Base-by-base conservation (phyloP, 92 coral and sea anemone genomes). In the Meandrina meandrites region DNA sequence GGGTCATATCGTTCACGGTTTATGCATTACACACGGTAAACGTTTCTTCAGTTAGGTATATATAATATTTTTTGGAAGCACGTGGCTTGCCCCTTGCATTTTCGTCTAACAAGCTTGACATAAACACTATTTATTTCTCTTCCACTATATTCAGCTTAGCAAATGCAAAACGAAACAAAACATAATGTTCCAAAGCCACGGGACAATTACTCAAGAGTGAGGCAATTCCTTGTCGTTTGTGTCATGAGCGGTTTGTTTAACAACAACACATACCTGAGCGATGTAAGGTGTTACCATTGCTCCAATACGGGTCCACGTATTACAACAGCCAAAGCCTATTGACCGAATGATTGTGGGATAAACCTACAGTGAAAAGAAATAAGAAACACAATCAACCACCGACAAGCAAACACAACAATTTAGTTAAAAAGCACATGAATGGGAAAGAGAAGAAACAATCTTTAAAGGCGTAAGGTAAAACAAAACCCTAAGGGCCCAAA, bases 261-360 rank as follows among this genome's bases (percentile, higher is more conserved):
- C 81, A 77, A 40, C 78, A 3, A 19, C 22, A 19, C 48, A 32
- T 57, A 85, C 93, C 93, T 90, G 93, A 37, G 93, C 93, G 81
- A 90, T 27, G 50, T 86, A 90, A n/a, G 93, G 93, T 54, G 93
- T 90, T 32, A 87, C 17, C 86, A 87, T 87, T 1, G 88, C 89
- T 48, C 90, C 93, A n/a, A 87, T 72, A 68, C 93, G 86, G 45
- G 88, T 79, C 90, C 88, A 81, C 11, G 86, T 78, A 28, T 72
- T 62, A 77, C 88, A 64, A n/a, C 77, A 68, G 7, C 93, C 93
- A 28, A 90, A 72, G 28, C 93, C 93, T 66, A 90, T 34, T 47
- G 90, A 88, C 13, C 93, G 93, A 24, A 90, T 78, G 48, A 82
- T 79, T 71, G 93, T 90, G 32, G 93, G 93, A 75, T 90, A 90